Evolutionary conservation across 2,888 invertebrate genomes (phyloP).

Genomic region (Bugula neritina): DNA sequence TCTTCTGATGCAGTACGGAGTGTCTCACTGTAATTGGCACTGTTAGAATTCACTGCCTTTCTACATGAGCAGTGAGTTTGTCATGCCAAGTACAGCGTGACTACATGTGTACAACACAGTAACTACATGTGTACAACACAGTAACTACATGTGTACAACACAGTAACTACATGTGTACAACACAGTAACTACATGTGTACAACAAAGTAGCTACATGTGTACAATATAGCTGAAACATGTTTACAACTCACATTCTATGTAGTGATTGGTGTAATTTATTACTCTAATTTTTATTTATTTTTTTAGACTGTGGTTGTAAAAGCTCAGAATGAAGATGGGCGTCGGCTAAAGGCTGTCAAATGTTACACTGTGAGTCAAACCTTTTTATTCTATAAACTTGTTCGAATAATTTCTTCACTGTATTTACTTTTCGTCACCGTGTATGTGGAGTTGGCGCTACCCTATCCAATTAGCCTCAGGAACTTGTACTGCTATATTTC

Average conservation of each 20-base stretch:
- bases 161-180: background rate
- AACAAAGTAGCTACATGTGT: no score
- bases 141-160: background rate
- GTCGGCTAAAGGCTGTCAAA: background rate
- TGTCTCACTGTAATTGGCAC: background rate
- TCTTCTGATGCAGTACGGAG: no score
- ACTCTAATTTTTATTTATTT: background rate
- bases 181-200: background rate
- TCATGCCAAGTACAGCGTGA: background rate
- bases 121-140: background rate
- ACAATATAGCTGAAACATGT: no score
- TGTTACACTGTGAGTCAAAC: constrained; percentile 9
- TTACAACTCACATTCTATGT: no score
- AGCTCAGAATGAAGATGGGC: constrained; percentile 14
- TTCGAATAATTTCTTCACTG: no score
- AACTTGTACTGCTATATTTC: background rate
- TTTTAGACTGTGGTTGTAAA: constrained; percentile 11
- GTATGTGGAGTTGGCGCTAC: no score
- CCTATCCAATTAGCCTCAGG: no score
- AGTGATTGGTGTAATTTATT: no score
- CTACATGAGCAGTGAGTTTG: background rate
- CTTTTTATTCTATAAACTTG: no score
- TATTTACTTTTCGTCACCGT: no score
- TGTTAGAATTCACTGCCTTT: constrained; percentile 21
- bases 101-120: background rate